phyloP scores from a whole-genome alignment of 2,797 vertebrate genomes.

The Artibeus lituratus region DNA sequence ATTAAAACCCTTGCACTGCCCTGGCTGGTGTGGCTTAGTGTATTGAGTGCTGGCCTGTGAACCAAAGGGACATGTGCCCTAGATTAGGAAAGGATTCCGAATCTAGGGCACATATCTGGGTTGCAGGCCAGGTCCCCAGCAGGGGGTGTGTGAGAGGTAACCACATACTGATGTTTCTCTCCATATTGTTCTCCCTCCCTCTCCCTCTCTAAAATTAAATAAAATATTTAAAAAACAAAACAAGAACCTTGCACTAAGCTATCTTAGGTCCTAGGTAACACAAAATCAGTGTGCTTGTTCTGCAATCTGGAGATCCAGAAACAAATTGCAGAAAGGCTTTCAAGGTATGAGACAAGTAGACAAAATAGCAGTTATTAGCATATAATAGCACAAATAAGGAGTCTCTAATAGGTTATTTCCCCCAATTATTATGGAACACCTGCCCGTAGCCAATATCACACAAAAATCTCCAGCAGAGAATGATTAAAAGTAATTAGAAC shows the following conservation, averaged over 20 bases:
- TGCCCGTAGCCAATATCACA: slow-evolving; percentile 20
- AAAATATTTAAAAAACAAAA: too few species aligned
- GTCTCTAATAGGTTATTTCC: neutral
- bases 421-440: slow-evolving; percentile 31
- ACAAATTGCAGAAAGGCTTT: neutral
- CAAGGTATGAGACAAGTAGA: neutral
- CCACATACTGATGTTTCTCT: too few species aligned
- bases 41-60: too few species aligned
- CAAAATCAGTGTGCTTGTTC: neutral
- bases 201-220: too few species aligned
- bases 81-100: too few species aligned
- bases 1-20: neutral
- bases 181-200: too few species aligned
- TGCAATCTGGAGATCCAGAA: neutral
- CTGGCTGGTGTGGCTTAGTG: too few species aligned
- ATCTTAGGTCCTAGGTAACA: neutral
- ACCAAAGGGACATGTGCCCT: too few species aligned
- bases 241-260: neutral
- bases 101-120: too few species aligned
- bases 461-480: slow-evolving; percentile 32
- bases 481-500: slow-evolving; percentile 43
- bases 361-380: neutral
- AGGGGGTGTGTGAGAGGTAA: too few species aligned
- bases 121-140: too few species aligned
- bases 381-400: neutral